phyloP scores from a whole-genome alignment of 2,797 vertebrate species.

The Sebastes trivittatus region DNA sequence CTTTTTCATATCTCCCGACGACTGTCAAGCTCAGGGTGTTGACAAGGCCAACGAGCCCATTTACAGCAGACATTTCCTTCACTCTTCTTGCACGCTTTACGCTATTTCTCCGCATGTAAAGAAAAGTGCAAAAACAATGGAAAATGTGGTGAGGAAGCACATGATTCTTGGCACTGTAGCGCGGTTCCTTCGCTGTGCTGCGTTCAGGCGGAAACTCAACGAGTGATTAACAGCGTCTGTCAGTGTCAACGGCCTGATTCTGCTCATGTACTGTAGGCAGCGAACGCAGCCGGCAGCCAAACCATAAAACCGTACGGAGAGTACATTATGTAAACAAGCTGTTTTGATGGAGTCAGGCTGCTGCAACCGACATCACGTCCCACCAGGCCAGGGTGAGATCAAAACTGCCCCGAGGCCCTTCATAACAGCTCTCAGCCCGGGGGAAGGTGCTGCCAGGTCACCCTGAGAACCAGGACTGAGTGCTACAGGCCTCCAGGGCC shows the following conservation, averaged over 20 bases:
- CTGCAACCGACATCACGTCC: constrained; percentile 39
- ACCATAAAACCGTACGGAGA: constrained; percentile 6
- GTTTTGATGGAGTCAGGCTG: constrained; percentile 62
- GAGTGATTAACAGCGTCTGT: constrained; percentile 39
- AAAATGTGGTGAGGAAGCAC: constrained; percentile 1
- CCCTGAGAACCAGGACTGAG: constrained; percentile 65
- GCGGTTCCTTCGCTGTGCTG: background rate
- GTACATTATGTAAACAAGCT: constrained; percentile 66
- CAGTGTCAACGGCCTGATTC: constrained; percentile 28
- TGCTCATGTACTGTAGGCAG: constrained; percentile 12
- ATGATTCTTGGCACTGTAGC: constrained; percentile 10
- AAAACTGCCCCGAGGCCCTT: constrained; percentile 62
- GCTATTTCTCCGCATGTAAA: background rate
- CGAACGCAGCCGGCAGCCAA: background rate
- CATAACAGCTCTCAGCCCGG: constrained; percentile 48
- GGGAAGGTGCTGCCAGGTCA: constrained; percentile 64
- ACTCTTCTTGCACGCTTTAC: background rate
- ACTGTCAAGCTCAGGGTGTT: constrained; percentile 43
- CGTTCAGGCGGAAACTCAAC: constrained; percentile 12
- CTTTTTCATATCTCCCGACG: constrained; percentile 25
- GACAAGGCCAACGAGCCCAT: constrained; percentile 35
- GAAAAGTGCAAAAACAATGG: constrained; percentile 24
- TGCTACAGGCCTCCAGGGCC: constrained; percentile 42
- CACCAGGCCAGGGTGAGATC: constrained; percentile 59
- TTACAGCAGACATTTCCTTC: constrained; percentile 23